Percentiles rank a stretch among this genome's conserved stretches.
phyloP scores from a whole-genome alignment of 2,113 vertebrate genomes.

The Piaya cayana region DNA sequence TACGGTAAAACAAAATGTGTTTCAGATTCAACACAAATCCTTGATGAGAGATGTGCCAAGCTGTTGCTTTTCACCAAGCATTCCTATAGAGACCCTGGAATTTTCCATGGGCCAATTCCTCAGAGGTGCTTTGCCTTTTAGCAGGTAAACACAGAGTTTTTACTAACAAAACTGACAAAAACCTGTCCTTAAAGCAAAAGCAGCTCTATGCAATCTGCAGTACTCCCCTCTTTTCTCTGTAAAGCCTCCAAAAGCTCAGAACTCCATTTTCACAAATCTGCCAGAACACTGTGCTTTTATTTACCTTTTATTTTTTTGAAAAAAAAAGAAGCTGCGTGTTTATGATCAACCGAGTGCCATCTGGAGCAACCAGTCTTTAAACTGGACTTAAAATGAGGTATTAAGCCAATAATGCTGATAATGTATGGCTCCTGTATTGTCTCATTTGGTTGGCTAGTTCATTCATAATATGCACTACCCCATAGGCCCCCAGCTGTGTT shows the following conservation, averaged over 20 bases:
- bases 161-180: not conserved
- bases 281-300: not conserved
- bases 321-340: not conserved
- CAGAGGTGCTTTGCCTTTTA: not conserved
- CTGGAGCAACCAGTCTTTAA: not conserved
- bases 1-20: not conserved
- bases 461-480: not conserved
- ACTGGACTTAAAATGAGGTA: not conserved
- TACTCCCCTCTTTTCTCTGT: not conserved
- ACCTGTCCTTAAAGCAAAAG: not conserved
- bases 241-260: not conserved
- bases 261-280: not conserved
- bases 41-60: not conserved
- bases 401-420: not conserved
- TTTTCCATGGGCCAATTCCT: not conserved
- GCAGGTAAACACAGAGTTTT: not conserved
- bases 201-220: not conserved
- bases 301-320: not conserved
- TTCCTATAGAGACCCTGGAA: not conserved
- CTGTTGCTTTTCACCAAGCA: not conserved
- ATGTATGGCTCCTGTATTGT: not conserved
- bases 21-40: not conserved
- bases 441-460: not conserved
- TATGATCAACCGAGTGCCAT: not conserved
- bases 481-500: fast-evolving